Conservation (phyloP, 1,140 invertebrate genomes). For the Dendrolimus kikuchii region DNA sequence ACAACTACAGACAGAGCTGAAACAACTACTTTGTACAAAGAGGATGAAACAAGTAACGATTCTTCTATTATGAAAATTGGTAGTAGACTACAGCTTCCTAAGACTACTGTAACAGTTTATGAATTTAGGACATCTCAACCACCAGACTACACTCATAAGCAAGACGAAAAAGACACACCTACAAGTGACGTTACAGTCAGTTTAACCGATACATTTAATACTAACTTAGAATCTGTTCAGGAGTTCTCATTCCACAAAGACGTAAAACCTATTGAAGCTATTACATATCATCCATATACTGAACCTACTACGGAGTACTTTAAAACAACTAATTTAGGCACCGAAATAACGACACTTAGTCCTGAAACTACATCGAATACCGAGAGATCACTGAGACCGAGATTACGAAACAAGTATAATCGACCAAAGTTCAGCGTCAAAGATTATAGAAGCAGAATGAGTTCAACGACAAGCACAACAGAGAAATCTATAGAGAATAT, state of each 20-base stretch:
- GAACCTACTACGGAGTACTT: constrained; percentile 35
- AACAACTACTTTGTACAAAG: constrained; percentile 40
- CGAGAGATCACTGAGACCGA: constrained; percentile 45
- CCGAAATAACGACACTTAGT: constrained; percentile 35
- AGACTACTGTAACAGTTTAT: constrained; percentile 26
- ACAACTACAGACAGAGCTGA: constrained; percentile 46
- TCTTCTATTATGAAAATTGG: constrained; percentile 70
- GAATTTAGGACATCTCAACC: constrained; percentile 45
- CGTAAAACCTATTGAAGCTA: constrained; percentile 50
- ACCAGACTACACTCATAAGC: constrained; percentile 66
- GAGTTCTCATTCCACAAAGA: constrained; percentile 62
- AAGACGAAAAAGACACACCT: constrained; percentile 70
- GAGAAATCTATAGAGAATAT: constrained; percentile 54
- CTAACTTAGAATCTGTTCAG: constrained; percentile 29
- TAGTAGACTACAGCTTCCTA: constrained; percentile 38
- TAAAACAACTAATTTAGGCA: constrained; percentile 12
- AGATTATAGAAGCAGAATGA: constrained; percentile 72
- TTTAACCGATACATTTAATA: constrained; percentile 41
- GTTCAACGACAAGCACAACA: constrained; percentile 70
- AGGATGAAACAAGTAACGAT: constrained; percentile 45
- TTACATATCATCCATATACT: constrained; percentile 10
- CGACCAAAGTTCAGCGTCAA: constrained; percentile 75
- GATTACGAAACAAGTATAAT: constrained; percentile 60
- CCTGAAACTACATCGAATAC: constrained; percentile 33
- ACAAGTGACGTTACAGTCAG: constrained; percentile 64